Evolutionary conservation across 1,140 invertebrate genomes (phyloP).

Genomic region (Scaptomyza pallida): DNA sequence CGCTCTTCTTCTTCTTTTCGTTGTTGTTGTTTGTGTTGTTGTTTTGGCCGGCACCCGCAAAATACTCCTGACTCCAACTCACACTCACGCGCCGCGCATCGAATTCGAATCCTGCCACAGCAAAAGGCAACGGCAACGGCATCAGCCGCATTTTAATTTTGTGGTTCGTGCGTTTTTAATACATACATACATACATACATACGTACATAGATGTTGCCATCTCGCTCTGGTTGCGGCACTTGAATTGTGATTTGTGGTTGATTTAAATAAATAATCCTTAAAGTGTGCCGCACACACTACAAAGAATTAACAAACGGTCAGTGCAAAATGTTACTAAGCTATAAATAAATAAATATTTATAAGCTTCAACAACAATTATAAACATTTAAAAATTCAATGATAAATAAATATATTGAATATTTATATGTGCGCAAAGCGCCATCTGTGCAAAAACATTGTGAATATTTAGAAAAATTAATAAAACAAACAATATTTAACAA

Average conservation of each 20-base stretch:
- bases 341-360: no score
- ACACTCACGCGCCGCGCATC: conserved; percentile 69
- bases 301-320: conserved; percentile 4
- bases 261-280: conserved; percentile 80
- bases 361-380: no score
- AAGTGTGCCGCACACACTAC: conserved; percentile 48
- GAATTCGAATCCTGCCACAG: conserved; percentile 58
- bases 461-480: neutral
- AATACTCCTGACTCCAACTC: conserved; percentile 47
- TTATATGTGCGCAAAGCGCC: no score
- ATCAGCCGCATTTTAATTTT: conserved; percentile 73
- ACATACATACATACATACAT: conserved; percentile 22
- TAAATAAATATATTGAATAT: no score
- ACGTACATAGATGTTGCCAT: conserved; percentile 4
- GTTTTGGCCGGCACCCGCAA: conserved; percentile 41
- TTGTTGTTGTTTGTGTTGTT: neutral
- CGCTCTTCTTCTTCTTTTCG: conserved; percentile 4
- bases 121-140: conserved; percentile 22
- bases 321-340: neutral
- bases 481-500: neutral
- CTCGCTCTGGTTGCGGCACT: conserved; percentile 16
- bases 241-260: conserved; percentile 68
- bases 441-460: neutral
- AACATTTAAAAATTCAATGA: no score
- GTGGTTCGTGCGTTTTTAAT: conserved; percentile 62